These are phyloP conservation scores for Catocala nupta DNA, from an alignment of 2,888 invertebrate genomes.

Conservation along the genomic window DNA sequence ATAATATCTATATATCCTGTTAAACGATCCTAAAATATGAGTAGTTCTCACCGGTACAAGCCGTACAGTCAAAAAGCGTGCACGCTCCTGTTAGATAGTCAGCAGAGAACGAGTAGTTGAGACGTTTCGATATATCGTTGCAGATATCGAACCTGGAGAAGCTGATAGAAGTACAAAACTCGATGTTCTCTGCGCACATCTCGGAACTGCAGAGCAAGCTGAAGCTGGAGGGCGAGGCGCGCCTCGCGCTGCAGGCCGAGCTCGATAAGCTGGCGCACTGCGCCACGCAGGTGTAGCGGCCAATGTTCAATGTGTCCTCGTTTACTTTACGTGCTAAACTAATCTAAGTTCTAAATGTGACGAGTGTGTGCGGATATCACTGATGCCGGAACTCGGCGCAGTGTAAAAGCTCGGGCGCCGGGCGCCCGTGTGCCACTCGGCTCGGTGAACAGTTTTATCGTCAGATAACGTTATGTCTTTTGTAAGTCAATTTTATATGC, in stretches of 20 bases:
- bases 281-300: conserved; percentile 91
- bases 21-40: too few species aligned
- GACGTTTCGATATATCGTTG: too few species aligned
- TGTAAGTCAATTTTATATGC: conserved; percentile 63
- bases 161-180: conserved; percentile 87
- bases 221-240: conserved; percentile 88
- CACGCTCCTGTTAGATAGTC: too few species aligned
- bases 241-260: conserved; percentile 89
- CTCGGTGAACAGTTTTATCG: conserved; percentile 51
- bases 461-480: conserved; percentile 62
- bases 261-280: conserved; percentile 91
- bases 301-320: too few species aligned
- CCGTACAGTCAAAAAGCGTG: too few species aligned
- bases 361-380: neutral
- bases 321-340: too few species aligned
- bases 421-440: too few species aligned
- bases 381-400: too few species aligned
- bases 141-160: conserved; percentile 88
- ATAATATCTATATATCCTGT: too few species aligned
- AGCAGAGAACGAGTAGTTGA: too few species aligned
- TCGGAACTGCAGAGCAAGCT: conserved; percentile 89
- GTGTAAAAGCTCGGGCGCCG: too few species aligned
- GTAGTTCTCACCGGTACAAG: too few species aligned
- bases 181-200: conserved; percentile 87
- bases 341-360: neutral